Evolutionary conservation across 30 jellyfish, hydroid and myxozoan genomes (phyloP).

Genomic region (Hydractinia echinata): DNA sequence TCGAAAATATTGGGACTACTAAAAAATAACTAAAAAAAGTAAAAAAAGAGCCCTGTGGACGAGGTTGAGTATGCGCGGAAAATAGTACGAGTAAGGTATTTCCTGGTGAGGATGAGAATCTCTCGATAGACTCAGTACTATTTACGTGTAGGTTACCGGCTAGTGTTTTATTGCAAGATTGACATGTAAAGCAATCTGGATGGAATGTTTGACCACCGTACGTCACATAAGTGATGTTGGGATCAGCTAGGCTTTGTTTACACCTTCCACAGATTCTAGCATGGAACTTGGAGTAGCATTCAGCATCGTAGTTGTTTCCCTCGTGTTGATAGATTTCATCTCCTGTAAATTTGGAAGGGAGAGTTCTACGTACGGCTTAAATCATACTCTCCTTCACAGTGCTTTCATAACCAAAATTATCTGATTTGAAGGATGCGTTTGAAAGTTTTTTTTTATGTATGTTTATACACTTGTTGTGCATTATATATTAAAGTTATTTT

Average conservation of each 20-base stretch:
- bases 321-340: slow-evolving; percentile 24
- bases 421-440: too few relatives aligned
- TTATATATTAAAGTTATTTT: too few relatives aligned
- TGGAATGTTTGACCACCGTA: slow-evolving; percentile 30
- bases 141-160: slow-evolving; percentile 1
- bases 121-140: too few relatives aligned
- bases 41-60: background rate
- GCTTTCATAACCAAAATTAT: too few relatives aligned
- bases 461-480: too few relatives aligned
- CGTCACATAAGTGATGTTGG: slow-evolving; percentile 19
- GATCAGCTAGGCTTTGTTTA: slow-evolving; percentile 11
- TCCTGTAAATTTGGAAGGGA: slow-evolving; percentile 29
- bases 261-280: slow-evolving; percentile 27
- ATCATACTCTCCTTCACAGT: too few relatives aligned
- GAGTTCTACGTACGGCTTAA: background rate
- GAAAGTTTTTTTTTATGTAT: too few relatives aligned
- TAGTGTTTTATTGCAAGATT: slow-evolving; percentile 17
- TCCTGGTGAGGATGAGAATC: too few relatives aligned
- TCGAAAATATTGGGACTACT: too few relatives aligned
- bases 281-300: slow-evolving; percentile 26
- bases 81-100: too few relatives aligned
- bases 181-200: slow-evolving; percentile 28
- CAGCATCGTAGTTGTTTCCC: slow-evolving; percentile 34
- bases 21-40: too few relatives aligned
- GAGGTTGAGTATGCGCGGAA: too few relatives aligned